Conservation (phyloP, 1,140 invertebrate genomes). For the Scaptomyza montana region DNA sequence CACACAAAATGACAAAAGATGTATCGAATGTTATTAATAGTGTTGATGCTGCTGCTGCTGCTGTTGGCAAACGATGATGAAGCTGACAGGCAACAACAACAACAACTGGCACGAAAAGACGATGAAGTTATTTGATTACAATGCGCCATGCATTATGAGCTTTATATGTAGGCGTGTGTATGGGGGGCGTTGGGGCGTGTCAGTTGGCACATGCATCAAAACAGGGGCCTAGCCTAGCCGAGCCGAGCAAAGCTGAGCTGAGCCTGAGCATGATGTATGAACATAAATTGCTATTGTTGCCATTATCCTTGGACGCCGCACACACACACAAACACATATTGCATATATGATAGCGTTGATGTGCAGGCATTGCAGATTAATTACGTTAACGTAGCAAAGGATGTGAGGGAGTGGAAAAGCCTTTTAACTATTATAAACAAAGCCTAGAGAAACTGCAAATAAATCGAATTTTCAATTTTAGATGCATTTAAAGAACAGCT, state of each 20-base stretch:
- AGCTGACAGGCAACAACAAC: slow-evolving; percentile 24
- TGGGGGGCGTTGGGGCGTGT: background rate
- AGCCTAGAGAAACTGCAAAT: too few species aligned
- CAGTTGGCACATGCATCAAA: slow-evolving; percentile 8
- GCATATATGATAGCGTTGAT: slow-evolving; percentile 53
- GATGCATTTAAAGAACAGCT: too few species aligned
- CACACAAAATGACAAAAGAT: slow-evolving; percentile 50
- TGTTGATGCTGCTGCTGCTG: slow-evolving; percentile 9
- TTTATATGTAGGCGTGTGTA: background rate
- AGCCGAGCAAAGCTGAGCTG: background rate
- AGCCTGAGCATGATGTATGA: slow-evolving; percentile 8
- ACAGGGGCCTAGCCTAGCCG: background rate
- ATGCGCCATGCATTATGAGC: slow-evolving; percentile 52
- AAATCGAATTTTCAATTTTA: too few species aligned
- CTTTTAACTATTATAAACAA: too few species aligned
- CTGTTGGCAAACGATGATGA: slow-evolving; percentile 55
- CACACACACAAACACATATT: slow-evolving; percentile 31
- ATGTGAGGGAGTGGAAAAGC: background rate
- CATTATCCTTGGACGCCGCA: slow-evolving; percentile 27
- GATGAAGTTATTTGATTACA: slow-evolving; percentile 53
- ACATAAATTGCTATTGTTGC: slow-evolving; percentile 43
- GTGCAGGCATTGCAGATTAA: slow-evolving; percentile 42
- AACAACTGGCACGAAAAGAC: background rate
- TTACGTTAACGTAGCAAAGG: slow-evolving; percentile 33
- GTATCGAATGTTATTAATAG: slow-evolving; percentile 63